Base-by-base conservation (phyloP, 2,888 invertebrate genomes). In the Petrophora chlorosata region DNA sequence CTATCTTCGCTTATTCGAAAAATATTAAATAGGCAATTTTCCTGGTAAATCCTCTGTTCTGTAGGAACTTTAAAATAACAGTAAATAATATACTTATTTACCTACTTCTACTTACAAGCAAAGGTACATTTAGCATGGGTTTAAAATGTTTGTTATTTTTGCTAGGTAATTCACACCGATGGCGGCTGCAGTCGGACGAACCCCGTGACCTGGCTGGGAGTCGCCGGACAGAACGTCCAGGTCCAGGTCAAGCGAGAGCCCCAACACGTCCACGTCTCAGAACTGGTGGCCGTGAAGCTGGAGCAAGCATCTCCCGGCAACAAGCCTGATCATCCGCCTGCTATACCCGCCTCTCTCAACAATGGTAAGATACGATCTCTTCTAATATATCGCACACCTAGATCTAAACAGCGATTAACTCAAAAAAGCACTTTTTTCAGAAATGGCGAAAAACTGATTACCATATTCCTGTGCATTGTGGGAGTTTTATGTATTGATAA, bases 181-280 rank as follows among this genome's bases (percentile, higher is more conserved):
- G 91, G 92, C 43, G 94, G 94, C 1, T 94, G 94, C 76, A 94
- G 94, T 73, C 87, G 94, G 33, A 94, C 94, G 5, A 92, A 94
- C 75, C 94, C 94, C 2, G 92, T 94, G 50, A 92, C 93, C 46
- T 94, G 94, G 94, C 76, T 81, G 10, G 89, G 88, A 9, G 79
- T 87, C 48, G 76, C 83, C 3, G 88, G 87, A 34, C 81, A 85
- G 68, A 86, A 86, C 66, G 86, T 90, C 15, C 91, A 86, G 52
- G 91, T 92, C 38, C 91, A 92, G 64, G 93, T 94, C 46, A 94
- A 94, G 74, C 91, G 94, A 50, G 94, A 94, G 73, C 94, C 94
- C 0, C 87, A 84, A 40, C 86, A 85, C 59, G 62, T 88, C 59
- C 91, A 86, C 91, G 91, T 90, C 87, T 94, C 77, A 69, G 94